Evolutionary conservation across 2,113 vertebrate species (phyloP), one percentile per base, ranked within the genome.

Genomic region (Brachirus orientalis): DNA sequence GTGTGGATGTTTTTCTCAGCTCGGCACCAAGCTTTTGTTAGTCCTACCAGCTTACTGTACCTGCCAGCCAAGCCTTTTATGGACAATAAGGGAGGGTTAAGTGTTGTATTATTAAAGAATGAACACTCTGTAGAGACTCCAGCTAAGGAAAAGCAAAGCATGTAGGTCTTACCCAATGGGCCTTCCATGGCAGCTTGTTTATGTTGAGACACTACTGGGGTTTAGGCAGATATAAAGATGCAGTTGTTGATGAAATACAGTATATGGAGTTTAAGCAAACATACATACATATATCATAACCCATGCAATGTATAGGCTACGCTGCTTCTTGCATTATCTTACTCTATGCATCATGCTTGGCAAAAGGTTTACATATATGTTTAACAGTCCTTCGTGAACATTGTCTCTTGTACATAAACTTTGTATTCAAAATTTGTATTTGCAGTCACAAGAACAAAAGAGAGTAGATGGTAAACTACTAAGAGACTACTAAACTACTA

Each of bases 71-170:
- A 62, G 69, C 66, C 68, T 83, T 86, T 86, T 83, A 87, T 81
- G 79, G 81, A 78, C 79, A 48, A 53, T 83, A 80, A 75, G 84
- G 75, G 65, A 79, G 76, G 82, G 79, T 85, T 89, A 91, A 90
- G 85, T 91, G 80, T 86, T 87, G 78, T 82, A 89, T 92, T 88
- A 90, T 85, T 90, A 86, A 91, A 75, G 79, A 82, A 87, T 79
- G 85, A 87, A 85, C 73, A 62, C 50, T 85, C 76, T 69, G 77
- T 38, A 63, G 83, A 82, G 75, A 84, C 63, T 10, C 3, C 0
- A 20, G 58, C 57, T 41, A 51, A 81, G 64, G 47, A 75, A 67
- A 67, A 84, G 66, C 54, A 79, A 86, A 82, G 76, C 17, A 10
- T 79, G 72, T 69, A 84, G 72, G 84, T 86, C 82, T 69, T 75